Evolutionary conservation across 1,140 invertebrate species (phyloP).

Genomic region (Drosophila rufa): DNA sequence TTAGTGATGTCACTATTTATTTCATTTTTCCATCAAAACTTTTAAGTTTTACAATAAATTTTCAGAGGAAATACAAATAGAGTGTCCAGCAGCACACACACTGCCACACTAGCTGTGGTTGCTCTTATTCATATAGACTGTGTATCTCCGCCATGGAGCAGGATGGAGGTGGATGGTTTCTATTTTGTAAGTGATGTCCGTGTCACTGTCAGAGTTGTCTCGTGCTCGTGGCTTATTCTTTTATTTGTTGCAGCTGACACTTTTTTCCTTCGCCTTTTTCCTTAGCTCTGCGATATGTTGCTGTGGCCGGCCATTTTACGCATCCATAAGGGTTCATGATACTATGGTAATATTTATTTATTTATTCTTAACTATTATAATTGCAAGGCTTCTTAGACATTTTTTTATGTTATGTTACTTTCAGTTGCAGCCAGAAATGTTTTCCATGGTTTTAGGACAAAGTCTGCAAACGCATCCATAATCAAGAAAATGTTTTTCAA

Average conservation of each 20-base stretch:
- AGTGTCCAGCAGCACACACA: constrained; percentile 69
- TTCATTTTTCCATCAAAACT: constrained; percentile 85
- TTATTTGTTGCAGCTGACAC: constrained; percentile 33
- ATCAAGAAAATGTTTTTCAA: constrained; percentile 12
- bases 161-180: constrained; percentile 47
- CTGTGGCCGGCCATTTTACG: constrained; percentile 8
- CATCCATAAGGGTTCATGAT: constrained; percentile 2
- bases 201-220: constrained; percentile 72
- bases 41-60: constrained; percentile 85
- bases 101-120: constrained; percentile 42
- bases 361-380: no score
- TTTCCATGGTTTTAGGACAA: not conserved
- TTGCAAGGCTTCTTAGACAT: no score
- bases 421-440: no score
- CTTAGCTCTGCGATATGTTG: constrained; percentile 21
- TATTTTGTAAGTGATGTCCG: constrained; percentile 79
- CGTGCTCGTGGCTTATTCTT: constrained; percentile 45
- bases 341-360: not conserved
- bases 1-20: constrained; percentile 85
- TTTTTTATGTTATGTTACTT: no score
- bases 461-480: not conserved
- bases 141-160: constrained; percentile 36
- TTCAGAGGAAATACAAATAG: constrained; percentile 84
- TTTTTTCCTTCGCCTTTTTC: constrained; percentile 31
- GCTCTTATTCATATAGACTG: constrained; percentile 33